phyloP scores from a whole-genome alignment of 2,888 invertebrate species.

The Nasonia oneida region DNA sequence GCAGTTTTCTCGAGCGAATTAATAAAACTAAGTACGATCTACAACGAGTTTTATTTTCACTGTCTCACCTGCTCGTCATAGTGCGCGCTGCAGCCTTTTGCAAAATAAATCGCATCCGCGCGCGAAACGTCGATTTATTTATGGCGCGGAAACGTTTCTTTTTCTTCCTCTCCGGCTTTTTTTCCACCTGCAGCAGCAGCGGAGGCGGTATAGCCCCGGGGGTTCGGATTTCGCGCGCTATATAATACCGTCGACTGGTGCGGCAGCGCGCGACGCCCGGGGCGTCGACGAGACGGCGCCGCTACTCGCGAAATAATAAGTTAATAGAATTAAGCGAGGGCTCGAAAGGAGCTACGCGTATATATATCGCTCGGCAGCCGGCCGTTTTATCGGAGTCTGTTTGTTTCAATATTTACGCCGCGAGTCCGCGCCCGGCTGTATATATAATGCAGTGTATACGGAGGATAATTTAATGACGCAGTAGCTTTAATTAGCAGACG shows the following conservation, averaged over 20 bases:
- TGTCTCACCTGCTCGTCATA: not conserved
- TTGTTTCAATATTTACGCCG: slow-evolving; percentile 41
- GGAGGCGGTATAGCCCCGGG: not conserved
- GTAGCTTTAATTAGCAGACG: slow-evolving; percentile 34
- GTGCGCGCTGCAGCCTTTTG: not conserved
- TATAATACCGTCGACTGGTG: not conserved
- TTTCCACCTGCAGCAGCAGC: slow-evolving; percentile 28
- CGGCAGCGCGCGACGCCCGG: not conserved
- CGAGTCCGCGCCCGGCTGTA: not conserved
- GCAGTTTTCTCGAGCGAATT: not conserved
- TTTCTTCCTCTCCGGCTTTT: slow-evolving; percentile 7
- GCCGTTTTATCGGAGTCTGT: slow-evolving; percentile 35
- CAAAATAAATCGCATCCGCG: slow-evolving; percentile 29
- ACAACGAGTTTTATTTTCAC: not conserved
- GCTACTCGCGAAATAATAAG: slow-evolving; percentile 45
- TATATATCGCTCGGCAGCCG: not conserved
- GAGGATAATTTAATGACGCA: slow-evolving; percentile 43
- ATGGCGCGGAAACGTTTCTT: slow-evolving; percentile 15
- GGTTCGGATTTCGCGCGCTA: not conserved
- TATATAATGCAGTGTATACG: not conserved
- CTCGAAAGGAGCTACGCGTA: not conserved
- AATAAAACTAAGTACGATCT: not conserved
- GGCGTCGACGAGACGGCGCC: not conserved
- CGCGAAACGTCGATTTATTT: slow-evolving; percentile 42
- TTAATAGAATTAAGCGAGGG: slow-evolving; percentile 50